Conservation (phyloP, 2,797 vertebrate species). For the Cheirogaleus major region DNA sequence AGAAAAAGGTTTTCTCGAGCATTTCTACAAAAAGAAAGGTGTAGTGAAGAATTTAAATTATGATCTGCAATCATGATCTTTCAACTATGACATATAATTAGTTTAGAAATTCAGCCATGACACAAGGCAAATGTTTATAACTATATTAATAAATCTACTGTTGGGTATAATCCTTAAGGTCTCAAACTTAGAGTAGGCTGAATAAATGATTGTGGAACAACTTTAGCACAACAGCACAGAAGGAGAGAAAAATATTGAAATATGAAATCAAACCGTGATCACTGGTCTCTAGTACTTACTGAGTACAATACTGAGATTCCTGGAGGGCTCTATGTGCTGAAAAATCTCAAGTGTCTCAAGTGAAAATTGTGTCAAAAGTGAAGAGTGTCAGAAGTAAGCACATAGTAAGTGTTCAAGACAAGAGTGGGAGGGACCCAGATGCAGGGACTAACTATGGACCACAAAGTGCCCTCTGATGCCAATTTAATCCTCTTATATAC, state of each 20-base stretch:
- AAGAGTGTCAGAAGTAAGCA: neutral
- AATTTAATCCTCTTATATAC: neutral
- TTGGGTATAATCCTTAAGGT: neutral
- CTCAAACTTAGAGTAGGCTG: neutral
- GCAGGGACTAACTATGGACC: neutral
- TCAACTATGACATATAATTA: neutral
- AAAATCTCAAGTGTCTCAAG: neutral
- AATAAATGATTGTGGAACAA: neutral
- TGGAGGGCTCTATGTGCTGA: neutral
- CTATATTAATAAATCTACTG: neutral
- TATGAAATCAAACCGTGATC: neutral
- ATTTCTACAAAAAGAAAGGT: constrained; percentile 8
- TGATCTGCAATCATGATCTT: neutral
- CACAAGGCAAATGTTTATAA: neutral
- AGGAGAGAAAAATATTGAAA: neutral
- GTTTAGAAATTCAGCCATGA: neutral
- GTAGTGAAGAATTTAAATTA: neutral
- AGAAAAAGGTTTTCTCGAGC: neutral
- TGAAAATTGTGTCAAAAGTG: neutral
- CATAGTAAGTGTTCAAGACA: neutral
- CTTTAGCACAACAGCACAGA: neutral
- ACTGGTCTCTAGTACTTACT: neutral
- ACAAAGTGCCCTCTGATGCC: neutral
- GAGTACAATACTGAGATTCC: neutral
- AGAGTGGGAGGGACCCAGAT: neutral